These are phyloP conservation scores for Lacanobia wlatinum DNA, from an alignment of 2,888 invertebrate species.

Conservation along the genomic window DNA sequence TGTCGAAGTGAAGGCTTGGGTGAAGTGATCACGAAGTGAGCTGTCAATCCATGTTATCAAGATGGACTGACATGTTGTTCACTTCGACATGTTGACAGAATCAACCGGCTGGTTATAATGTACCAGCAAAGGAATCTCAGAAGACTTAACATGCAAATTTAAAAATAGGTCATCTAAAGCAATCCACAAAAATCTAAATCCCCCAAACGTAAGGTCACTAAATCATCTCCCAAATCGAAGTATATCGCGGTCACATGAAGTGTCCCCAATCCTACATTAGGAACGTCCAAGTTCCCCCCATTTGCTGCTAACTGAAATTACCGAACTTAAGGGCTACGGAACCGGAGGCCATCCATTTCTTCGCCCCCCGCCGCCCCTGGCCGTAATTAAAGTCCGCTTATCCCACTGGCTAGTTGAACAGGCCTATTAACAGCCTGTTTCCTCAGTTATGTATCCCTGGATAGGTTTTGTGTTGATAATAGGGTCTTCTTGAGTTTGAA, in stretches of 20 bases:
- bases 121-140: neutral
- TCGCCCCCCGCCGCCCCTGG: slow-evolving; percentile 54
- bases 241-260: slow-evolving; percentile 52
- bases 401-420: slow-evolving; percentile 69
- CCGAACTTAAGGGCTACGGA: slow-evolving; percentile 74
- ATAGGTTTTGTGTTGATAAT: slow-evolving; percentile 45
- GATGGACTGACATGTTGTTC: too few relatives aligned
- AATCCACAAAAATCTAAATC: slow-evolving; percentile 13
- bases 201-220: neutral
- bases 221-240: slow-evolving; percentile 49
- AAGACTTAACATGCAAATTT: neutral
- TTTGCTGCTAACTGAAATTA: slow-evolving; percentile 79
- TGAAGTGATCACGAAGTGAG: too few relatives aligned
- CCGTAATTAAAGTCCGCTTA: slow-evolving; percentile 77
- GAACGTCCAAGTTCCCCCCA: slow-evolving; percentile 72
- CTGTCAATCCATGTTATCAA: too few relatives aligned
- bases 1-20: too few relatives aligned
- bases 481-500: slow-evolving; percentile 6
- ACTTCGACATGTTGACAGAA: too few relatives aligned
- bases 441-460: slow-evolving; percentile 52
- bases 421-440: slow-evolving; percentile 66
- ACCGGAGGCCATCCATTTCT: slow-evolving; percentile 77
- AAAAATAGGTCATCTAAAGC: neutral
- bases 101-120: too few relatives aligned
- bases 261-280: slow-evolving; percentile 70